phyloP scores from a whole-genome alignment of 2,888 invertebrate genomes.

The Acanthopleura granulata region DNA sequence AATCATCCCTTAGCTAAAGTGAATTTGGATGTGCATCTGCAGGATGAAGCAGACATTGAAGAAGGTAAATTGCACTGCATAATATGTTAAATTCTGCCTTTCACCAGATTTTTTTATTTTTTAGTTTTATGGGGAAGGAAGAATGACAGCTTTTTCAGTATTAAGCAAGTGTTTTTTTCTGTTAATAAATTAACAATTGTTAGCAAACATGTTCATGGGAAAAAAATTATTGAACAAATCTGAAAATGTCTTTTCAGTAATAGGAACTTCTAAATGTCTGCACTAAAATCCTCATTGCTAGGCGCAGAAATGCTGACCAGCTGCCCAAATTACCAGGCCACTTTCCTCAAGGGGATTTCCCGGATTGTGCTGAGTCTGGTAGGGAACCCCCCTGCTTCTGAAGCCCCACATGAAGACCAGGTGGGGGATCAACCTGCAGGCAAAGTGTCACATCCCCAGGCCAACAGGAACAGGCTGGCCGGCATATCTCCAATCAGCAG shows the following conservation, averaged over 20 bases:
- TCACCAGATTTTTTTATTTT: too few species aligned
- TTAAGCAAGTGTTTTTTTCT: too few species aligned
- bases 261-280: too few species aligned
- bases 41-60: slow-evolving; percentile 3
- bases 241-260: background rate
- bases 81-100: too few species aligned
- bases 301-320: background rate
- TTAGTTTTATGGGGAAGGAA: background rate
- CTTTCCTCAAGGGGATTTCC: background rate
- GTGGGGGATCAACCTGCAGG: background rate
- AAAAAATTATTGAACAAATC: too few species aligned
- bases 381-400: background rate
- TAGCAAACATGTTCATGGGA: too few species aligned
- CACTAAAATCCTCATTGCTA: background rate
- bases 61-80: slow-evolving; percentile 10
- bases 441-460: background rate
- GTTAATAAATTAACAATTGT: too few species aligned
- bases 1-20: slow-evolving; percentile 10
- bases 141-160: too few species aligned
- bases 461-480: background rate
- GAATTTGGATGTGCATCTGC: slow-evolving; percentile 3
- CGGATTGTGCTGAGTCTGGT: background rate
- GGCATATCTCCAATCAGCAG: background rate
- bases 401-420: background rate
- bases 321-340: background rate